phyloP scores from a whole-genome alignment of 2,888 invertebrate species.

The Lycaena phlaeas region DNA sequence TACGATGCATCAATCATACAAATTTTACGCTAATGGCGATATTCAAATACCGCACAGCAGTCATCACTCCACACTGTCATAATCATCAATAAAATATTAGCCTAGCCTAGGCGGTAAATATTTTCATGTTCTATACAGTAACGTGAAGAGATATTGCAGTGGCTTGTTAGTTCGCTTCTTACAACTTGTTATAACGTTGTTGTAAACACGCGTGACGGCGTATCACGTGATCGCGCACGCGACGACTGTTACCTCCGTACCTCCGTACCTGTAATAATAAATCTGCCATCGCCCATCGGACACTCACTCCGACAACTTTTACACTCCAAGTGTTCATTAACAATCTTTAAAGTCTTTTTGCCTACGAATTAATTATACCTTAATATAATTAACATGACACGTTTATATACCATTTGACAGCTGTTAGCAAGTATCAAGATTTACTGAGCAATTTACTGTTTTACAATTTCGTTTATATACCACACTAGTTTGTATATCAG shows the following conservation, averaged over 20 bases:
- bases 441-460: no score
- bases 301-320: conserved; percentile 22
- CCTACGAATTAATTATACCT: conserved; percentile 3
- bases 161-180: conserved; percentile 55
- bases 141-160: conserved; percentile 34
- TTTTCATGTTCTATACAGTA: conserved; percentile 37
- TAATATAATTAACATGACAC: background rate
- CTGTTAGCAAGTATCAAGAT: no score
- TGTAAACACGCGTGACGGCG: conserved; percentile 62
- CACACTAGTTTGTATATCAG: no score
- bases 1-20: no score
- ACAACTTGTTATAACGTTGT: conserved; percentile 57
- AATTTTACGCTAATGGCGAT: no score
- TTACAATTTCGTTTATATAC: no score
- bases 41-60: no score
- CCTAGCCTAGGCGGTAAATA: conserved; percentile 28
- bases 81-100: conserved; percentile 14
- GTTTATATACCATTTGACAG: conserved; percentile 1
- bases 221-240: conserved; percentile 66
- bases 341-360: conserved; percentile 19
- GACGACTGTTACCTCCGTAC: conserved; percentile 41
- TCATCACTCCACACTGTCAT: background rate
- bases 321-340: conserved; percentile 21
- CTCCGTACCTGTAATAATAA: conserved; percentile 33
- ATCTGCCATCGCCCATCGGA: conserved; percentile 28